Base-by-base conservation (phyloP, 2,888 invertebrate species). In the Neoitamus cyanurus region DNA sequence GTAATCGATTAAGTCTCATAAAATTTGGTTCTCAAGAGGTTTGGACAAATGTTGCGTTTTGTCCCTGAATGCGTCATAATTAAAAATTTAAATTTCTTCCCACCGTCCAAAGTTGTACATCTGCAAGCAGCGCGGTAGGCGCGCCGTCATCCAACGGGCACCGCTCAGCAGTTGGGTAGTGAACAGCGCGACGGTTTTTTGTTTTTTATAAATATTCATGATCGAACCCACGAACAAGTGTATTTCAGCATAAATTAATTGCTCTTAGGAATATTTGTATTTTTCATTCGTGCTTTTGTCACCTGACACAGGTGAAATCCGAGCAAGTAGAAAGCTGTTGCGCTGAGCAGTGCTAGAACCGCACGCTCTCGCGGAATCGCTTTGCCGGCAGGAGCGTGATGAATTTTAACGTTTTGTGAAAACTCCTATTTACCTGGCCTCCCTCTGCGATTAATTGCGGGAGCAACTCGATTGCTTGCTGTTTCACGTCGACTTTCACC, bases 211-310 rank as follows among this genome's bases (percentile, higher is more conserved):
- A 70, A 70, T 70, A 70, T 70, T 30, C 70, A 70, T 70, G 70
- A 11, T 70, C n/a, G 30, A 31, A 34, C 30, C 70, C 70, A 30
- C 28, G n/a, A 13, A 31, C 48, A 48, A 48, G 48, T 48, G 48
- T 48, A 48, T 20, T 34, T 20, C 48, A 34, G 70, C 28, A 70
- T 70, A 70, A 70, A 70, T 70, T 70, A 70, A 70, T 70, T 70
- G 20, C 48, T 48, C 20, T 3, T 30, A 70, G 31, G 31, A 30
- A 70, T 70, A 34, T 34, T 70, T 31, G 58, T 58, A 70, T 70
- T 70, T 34, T n/a, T 70, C 70, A 31, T 70, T 31, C n/a, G 70
- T 70, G 13, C 70, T 70, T 70, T 70, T 58, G 58, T 58, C 58
- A 58, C 58, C 58, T 58, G 58, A 58, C 9, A 58, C 58, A 58